These are phyloP conservation scores for Tetheella fluctuosa DNA, from an alignment of 2,888 invertebrate genomes.

Conservation along the genomic window DNA sequence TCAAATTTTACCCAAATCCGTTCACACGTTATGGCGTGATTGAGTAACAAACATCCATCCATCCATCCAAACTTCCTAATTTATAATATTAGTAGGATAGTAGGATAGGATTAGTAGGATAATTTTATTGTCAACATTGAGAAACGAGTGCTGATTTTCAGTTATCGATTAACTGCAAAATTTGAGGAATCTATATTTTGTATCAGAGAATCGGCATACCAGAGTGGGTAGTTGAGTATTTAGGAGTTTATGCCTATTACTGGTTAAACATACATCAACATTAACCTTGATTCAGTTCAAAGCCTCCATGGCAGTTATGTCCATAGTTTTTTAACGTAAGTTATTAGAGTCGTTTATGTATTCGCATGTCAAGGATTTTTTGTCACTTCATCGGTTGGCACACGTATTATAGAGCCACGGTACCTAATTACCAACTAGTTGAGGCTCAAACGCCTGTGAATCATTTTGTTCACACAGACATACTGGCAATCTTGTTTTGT, in stretches of 20 bases:
- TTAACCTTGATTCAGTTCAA: conserved; percentile 73
- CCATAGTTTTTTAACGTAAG: conserved; percentile 51
- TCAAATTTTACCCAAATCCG: no score
- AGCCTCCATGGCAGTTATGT: conserved; percentile 52
- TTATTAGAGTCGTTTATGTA: conserved; percentile 49
- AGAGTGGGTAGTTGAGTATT: background rate
- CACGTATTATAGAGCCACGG: conserved; percentile 26
- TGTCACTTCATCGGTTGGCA: conserved; percentile 41
- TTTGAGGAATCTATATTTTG: no score
- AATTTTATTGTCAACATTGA: no score
- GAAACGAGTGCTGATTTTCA: no score
- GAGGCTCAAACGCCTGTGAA: conserved; percentile 37
- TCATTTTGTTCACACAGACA: conserved; percentile 43
- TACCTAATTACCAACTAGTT: conserved; percentile 19
- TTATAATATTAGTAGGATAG: no score
- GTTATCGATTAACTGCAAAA: background rate
- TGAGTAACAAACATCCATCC: no score
- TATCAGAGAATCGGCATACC: background rate
- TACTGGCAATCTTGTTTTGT: conserved; percentile 38
- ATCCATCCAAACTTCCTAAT: no score
- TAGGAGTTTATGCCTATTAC: background rate
- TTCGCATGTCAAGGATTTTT: conserved; percentile 62
- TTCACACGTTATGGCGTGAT: no score
- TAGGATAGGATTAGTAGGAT: no score
- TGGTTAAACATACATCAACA: conserved; percentile 3